Evolutionary conservation across 1,140 invertebrate genomes (phyloP), one percentile per base, ranked within the genome.

Genomic region (Drosophila takahashii): DNA sequence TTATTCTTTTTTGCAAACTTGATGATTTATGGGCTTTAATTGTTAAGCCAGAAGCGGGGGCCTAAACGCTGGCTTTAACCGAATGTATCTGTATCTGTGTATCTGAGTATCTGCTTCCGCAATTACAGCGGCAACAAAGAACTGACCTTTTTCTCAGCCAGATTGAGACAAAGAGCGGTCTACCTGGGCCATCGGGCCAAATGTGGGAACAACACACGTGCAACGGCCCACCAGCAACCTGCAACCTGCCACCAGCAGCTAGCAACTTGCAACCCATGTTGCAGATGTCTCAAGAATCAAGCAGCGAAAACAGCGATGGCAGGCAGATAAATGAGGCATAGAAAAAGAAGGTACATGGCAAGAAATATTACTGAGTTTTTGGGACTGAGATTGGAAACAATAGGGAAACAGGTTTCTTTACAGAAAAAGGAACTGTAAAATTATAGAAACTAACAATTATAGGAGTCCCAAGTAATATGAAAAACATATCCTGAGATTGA

Each of bases 61-160:
- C 39, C 27, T 34, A 69, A 69, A 41, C 50, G 50, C 44, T 41
- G n/a, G 36, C n/a, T 50, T 41, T 65, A 50, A 50, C 64, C 13
- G 29, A 70, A 47, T 44, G 27, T 34, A 16, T n/a, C n/a, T n/a
- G n/a, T 22, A 22, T 22, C 22, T 22, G 1, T 22, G 22, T 22
- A 22, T 22, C 22, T 22, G 22, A 2, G 22, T 22, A 22, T 45
- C 64, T 39, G 64, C 50, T 71, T 71, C 67, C 67, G 67, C 67
- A 70, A 71, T 71, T 70, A 70, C 67, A 26, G 18, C 47, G 15
- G 32, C 29, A 69, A 45, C 32, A 47, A 70, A 45, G 47, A 57
- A 57, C 65, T 71, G 64, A 70, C 67, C 65, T 71, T 71, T 70
- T 71, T 57, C 51, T 15, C 64, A 66, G 62, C 42, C 36, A 66